phyloP scores from a whole-genome alignment of 1,140 invertebrate genomes.

The Bombus waltoni region DNA sequence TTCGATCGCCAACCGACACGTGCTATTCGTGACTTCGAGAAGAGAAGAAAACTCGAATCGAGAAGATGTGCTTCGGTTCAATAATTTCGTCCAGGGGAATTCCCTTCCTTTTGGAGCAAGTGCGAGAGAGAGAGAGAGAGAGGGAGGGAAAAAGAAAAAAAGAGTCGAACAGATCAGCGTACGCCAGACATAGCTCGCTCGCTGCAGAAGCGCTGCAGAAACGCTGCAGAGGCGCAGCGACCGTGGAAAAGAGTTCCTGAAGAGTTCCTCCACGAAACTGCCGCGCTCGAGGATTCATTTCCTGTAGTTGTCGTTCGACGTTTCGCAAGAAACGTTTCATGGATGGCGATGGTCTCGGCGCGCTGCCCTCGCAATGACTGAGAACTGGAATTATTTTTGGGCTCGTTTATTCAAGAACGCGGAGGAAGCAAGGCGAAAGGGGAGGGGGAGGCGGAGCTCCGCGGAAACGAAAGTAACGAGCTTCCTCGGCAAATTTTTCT shows the following conservation, averaged over 20 bases:
- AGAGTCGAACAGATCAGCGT: no score
- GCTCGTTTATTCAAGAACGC: slow-evolving; percentile 13
- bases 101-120: background rate
- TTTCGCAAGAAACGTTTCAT: slow-evolving; percentile 47
- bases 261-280: slow-evolving; percentile 36
- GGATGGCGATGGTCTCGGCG: background rate
- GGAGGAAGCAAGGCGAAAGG: slow-evolving; percentile 28
- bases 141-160: background rate
- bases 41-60: background rate
- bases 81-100: background rate
- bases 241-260: slow-evolving; percentile 5
- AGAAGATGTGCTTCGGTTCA: background rate
- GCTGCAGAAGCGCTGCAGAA: background rate
- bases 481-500: slow-evolving; percentile 57
- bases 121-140: background rate
- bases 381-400: slow-evolving; percentile 57
- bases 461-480: slow-evolving; percentile 60
- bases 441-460: background rate
- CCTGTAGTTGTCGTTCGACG: slow-evolving; percentile 61
- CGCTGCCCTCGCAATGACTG: slow-evolving; percentile 11
- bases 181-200: background rate
- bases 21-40: no score
- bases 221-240: background rate
- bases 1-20: slow-evolving; percentile 3
- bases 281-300: slow-evolving; percentile 48